Conservation (phyloP, 2,888 invertebrate species). For the Brachyptera putata region DNA sequence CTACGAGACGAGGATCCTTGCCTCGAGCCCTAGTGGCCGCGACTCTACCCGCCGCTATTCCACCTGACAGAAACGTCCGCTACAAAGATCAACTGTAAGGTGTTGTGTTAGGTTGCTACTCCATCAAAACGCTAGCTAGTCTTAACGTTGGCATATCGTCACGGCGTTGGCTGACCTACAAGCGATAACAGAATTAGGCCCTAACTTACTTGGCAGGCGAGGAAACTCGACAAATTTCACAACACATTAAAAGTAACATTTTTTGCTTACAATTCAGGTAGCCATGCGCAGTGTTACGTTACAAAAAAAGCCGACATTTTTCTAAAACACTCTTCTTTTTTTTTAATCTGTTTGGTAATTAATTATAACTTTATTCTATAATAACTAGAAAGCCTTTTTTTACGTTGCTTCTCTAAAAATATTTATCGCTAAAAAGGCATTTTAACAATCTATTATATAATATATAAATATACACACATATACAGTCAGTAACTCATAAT, state of each 20-base stretch:
- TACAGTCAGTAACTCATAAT: too few species aligned
- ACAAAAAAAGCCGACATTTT: background rate
- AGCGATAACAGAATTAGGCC: background rate
- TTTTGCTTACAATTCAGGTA: too few species aligned
- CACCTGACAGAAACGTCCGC: too few species aligned
- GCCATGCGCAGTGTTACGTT: background rate
- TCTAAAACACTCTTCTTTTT: background rate
- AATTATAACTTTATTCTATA: background rate
- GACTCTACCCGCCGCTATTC: too few species aligned
- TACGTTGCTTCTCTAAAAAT: constrained; percentile 18
- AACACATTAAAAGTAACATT: too few species aligned
- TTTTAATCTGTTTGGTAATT: background rate
- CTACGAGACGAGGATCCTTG: too few species aligned
- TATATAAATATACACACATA: constrained; percentile 20
- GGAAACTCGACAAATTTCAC: background rate
- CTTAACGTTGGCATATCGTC: too few species aligned
- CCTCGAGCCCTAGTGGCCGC: too few species aligned
- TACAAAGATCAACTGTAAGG: too few species aligned
- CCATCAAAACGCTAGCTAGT: too few species aligned
- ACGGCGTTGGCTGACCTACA: too few species aligned
- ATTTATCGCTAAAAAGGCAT: constrained; percentile 19
- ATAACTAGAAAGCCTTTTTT: constrained; percentile 10
- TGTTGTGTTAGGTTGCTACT: too few species aligned
- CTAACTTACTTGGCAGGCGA: background rate
- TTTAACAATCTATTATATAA: constrained; percentile 13